Percentiles rank a stretch among this genome's conserved stretches.
Evolutionary conservation across 2,113 vertebrate species (phyloP).

Genomic region (Otis tarda): DNA sequence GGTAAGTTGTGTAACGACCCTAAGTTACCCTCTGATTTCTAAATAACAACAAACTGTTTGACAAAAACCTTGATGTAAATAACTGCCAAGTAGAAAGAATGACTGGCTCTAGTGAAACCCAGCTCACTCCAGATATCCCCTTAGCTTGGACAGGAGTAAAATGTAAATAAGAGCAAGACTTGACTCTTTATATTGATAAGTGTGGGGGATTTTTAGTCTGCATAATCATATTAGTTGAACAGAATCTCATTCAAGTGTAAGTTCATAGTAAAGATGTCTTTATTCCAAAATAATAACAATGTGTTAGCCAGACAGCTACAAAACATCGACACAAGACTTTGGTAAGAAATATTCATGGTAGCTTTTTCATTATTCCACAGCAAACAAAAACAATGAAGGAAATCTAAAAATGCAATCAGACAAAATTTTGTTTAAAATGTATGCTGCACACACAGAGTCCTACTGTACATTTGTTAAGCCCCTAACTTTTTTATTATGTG

Average conservation of each 20-base stretch:
- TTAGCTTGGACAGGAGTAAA: not conserved
- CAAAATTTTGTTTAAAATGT: conserved; percentile 29
- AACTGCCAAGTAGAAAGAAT: not conserved
- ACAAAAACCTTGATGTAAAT: not conserved
- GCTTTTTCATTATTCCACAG: conserved; percentile 78
- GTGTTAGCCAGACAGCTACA: conserved; percentile 81
- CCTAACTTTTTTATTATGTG: conserved; percentile 39
- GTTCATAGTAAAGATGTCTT: conserved; percentile 89
- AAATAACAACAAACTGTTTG: not conserved
- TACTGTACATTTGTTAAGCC: conserved; percentile 56
- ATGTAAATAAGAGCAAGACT: not conserved
- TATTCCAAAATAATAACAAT: conserved; percentile 89
- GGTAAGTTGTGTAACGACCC: not conserved
- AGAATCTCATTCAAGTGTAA: not conserved
- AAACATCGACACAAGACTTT: conserved; percentile 92
- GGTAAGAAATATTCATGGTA: conserved; percentile 85
- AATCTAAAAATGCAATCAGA: conserved; percentile 64
- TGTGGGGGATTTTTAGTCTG: not conserved
- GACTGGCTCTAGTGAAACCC: not conserved
- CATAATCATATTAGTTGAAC: not conserved
- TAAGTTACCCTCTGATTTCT: not conserved
- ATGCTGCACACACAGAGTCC: conserved; percentile 61
- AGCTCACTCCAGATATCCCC: not conserved
- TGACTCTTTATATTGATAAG: not conserved
- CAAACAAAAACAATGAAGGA: conserved; percentile 60